phyloP scores from a whole-genome alignment of 1,140 invertebrate genomes.

The Drosophila bipectinata region DNA sequence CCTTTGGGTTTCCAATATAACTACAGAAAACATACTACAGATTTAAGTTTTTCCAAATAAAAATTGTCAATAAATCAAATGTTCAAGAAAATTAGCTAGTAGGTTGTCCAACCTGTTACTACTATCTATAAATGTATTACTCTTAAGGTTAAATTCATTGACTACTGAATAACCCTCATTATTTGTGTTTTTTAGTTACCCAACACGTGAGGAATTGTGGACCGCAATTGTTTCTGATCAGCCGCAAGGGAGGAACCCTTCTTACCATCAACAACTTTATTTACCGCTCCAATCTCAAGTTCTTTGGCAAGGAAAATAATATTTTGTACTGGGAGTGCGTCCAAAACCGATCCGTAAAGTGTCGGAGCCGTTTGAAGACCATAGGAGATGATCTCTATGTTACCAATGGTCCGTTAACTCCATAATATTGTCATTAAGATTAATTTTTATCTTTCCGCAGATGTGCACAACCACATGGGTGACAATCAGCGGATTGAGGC shows the following conservation, averaged over 20 bases:
- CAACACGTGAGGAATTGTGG: constrained; percentile 78
- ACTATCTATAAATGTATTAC: neutral
- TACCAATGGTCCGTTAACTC: constrained; percentile 69
- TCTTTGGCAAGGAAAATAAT: constrained; percentile 71
- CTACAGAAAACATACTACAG: constrained; percentile 10
- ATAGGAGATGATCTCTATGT: constrained; percentile 82
- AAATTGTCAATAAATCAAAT: constrained; percentile 55
- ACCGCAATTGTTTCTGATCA: constrained; percentile 77
- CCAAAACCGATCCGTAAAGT: constrained; percentile 79
- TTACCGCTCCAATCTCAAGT: constrained; percentile 82
- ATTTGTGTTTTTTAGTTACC: constrained; percentile 56
- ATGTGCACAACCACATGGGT: constrained; percentile 77
- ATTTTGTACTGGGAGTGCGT: constrained; percentile 83
- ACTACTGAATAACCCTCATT: constrained; percentile 6
- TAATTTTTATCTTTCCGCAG: constrained; percentile 25
- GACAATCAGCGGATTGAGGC: constrained; percentile 71
- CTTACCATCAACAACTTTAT: constrained; percentile 81
- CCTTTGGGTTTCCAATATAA: constrained; percentile 26
- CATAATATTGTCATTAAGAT: neutral
- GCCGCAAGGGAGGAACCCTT: constrained; percentile 78
- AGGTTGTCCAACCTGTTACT: constrained; percentile 7
- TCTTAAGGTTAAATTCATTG: neutral
- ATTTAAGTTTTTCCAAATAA: constrained; percentile 50
- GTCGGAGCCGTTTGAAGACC: constrained; percentile 81
- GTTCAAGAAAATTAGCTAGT: constrained; percentile 39